These are phyloP conservation scores for Xiphorhynchus erythropygius DNA, from an alignment of 2,797 vertebrate species.

Conservation along the genomic window DNA sequence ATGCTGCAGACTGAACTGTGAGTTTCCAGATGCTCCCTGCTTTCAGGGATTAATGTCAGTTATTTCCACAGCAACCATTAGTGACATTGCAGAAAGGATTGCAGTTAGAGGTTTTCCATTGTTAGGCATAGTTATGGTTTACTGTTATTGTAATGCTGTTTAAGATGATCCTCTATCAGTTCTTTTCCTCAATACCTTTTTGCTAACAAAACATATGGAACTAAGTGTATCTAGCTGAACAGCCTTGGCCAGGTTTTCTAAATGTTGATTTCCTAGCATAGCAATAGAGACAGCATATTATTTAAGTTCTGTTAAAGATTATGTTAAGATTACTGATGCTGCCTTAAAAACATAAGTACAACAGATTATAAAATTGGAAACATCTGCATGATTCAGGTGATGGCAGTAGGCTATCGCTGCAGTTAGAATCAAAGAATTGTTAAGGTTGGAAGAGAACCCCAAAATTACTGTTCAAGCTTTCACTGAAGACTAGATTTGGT, in stretches of 20 bases:
- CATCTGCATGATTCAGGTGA: neutral
- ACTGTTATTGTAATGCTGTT: neutral
- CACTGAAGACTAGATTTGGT: neutral
- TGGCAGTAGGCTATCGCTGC: neutral
- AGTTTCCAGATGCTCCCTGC: neutral
- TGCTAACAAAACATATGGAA: neutral
- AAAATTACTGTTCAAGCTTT: neutral
- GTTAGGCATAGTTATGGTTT: neutral
- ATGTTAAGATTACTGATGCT: neutral
- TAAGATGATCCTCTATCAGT: neutral
- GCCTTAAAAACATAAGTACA: neutral
- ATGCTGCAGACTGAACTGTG: neutral
- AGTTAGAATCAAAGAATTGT: neutral
- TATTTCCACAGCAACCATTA: constrained; percentile 33
- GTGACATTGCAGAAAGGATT: neutral
- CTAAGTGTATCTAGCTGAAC: neutral
- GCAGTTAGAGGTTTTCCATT: neutral
- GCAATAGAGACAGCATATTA: neutral
- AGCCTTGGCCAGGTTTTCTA: neutral
- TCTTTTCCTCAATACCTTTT: neutral
- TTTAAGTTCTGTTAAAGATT: neutral
- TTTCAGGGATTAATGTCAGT: neutral
- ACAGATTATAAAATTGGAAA: neutral
- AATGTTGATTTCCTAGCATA: neutral
- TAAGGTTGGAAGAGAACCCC: neutral